Evolutionary conservation across 2,888 invertebrate genomes (phyloP), one percentile per base, ranked within the genome.

Genomic region (Mycogona germanica): DNA sequence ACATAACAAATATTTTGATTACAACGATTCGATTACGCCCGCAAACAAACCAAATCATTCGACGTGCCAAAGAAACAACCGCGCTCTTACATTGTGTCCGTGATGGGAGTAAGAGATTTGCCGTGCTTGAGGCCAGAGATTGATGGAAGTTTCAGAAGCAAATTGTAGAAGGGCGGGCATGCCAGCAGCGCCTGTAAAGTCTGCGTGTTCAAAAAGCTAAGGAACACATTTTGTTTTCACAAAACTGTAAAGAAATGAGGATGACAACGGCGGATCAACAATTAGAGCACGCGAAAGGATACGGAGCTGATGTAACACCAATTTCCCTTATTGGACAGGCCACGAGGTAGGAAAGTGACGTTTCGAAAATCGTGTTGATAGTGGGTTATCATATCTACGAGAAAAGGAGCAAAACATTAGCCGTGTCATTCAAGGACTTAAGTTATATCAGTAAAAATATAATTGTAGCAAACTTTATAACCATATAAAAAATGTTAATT

Each of bases 91-190:
- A 95, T 82, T 64, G 87, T 87, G 71, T 92, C 89, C 61, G 92
- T 84, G 28, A 93, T 84, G 9, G 93, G 93, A 3, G 88, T 73
- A n/a, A 67, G 66, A 14, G 67, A 61, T 26, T 59, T 58, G 63
- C 66, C 60, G 63, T 60, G 56, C 29, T 63, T 61, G 50, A 62
- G 54, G 25, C 64, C 62, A 38, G 60, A 48, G 44, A 80, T 76
- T 60, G 79, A 28, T 76, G 87, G 82, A 64, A 93, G 73, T 35
- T 83, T 79, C 63, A 80, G 81, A 62, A 95, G 75, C 66, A 96
- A 76, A 72, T 95, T 92, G 70, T 89, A 93, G 72, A 96, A 87
- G 0, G 95, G 93, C 19, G 95, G 89, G 67, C 96, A 96, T 14
- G 91, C 92, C 29, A 95, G 76, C 61, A 96, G 72, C 0, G 95